Evolutionary conservation across 2,113 vertebrate species (phyloP).

Genomic region (Otis tarda): DNA sequence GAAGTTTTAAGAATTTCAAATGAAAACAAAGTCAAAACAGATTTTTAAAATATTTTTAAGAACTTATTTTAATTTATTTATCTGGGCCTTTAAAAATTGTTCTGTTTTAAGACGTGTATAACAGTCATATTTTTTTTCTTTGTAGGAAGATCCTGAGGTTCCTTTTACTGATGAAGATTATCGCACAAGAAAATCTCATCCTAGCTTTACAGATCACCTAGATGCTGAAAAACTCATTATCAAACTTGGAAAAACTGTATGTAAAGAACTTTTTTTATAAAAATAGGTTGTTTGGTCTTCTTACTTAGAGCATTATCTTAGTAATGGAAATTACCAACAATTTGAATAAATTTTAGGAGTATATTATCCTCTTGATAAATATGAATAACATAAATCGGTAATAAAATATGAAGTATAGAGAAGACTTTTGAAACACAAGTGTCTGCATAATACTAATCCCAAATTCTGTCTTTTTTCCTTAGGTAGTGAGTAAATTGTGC

Average conservation of each 20-base stretch:
- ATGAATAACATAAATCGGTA: neutral
- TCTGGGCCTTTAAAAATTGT: neutral
- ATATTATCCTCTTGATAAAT: neutral
- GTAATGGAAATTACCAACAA: neutral
- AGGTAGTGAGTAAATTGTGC: neutral
- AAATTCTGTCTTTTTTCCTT: neutral
- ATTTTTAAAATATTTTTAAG: neutral
- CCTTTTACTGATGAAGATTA: slow-evolving; percentile 88
- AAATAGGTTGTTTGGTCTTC: neutral
- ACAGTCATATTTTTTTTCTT: neutral
- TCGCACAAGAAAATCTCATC: slow-evolving; percentile 84
- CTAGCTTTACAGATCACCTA: slow-evolving; percentile 82
- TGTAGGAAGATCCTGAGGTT: slow-evolving; percentile 80
- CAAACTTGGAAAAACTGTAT: slow-evolving; percentile 88
- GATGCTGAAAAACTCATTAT: slow-evolving; percentile 85
- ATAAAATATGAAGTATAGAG: neutral
- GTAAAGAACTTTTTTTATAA: slow-evolving; percentile 21
- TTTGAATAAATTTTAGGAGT: neutral
- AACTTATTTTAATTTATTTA: neutral
- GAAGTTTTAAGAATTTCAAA: neutral
- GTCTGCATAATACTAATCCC: neutral
- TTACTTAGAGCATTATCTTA: neutral
- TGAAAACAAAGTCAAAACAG: neutral
- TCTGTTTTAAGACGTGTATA: neutral
- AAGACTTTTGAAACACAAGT: neutral